Base-by-base conservation (phyloP, 2,888 invertebrate species). In the Acronicta alni region DNA sequence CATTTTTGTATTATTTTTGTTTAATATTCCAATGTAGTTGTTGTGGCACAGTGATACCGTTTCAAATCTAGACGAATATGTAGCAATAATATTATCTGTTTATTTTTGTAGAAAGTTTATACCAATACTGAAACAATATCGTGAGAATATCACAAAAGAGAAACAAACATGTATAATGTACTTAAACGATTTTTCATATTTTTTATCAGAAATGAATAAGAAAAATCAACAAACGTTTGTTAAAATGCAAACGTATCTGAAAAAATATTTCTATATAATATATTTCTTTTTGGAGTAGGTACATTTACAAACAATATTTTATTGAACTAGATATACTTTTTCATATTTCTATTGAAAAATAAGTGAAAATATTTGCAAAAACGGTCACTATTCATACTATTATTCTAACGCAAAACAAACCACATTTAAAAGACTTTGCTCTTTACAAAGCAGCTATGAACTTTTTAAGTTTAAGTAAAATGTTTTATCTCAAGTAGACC, bases 1-100 rank as follows among this genome's bases (percentile, higher is more conserved):
- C 54, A 59, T 65, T 70, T 59, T 69, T 64, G n/a, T 15, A 20
- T 14, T 12, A 9, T 44, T n/a, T 42, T 2, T 20, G 7, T n/a
- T n/a, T n/a, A n/a, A n/a, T n/a, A n/a, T n/a, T n/a, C n/a, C n/a
- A 14, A 14, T 32, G 0, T 32, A 14, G 6, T 0, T 4, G 4
- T 14, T 32, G 32, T n/a, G 7, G 35, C n/a, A 35, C n/a, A 35
- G n/a, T 35, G 4, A 35, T 35, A 35, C n/a, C 2, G 12, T 30
- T 30, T 30, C 12, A 30, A 30, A 30, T 10, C 10, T 12, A 12
- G 10, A 30, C n/a, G n/a, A n/a, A 12, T 12, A 30, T 12, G 10
- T 10, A 10, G 3, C 30, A 30, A 12, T 12, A 30, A 26, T 10
- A 7, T n/a, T n/a, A n/a, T n/a, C n/a, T n/a, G n/a, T n/a, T n/a